Evolutionary conservation across 2,888 invertebrate species (phyloP).

Genomic region (Lepas anatifera): DNA sequence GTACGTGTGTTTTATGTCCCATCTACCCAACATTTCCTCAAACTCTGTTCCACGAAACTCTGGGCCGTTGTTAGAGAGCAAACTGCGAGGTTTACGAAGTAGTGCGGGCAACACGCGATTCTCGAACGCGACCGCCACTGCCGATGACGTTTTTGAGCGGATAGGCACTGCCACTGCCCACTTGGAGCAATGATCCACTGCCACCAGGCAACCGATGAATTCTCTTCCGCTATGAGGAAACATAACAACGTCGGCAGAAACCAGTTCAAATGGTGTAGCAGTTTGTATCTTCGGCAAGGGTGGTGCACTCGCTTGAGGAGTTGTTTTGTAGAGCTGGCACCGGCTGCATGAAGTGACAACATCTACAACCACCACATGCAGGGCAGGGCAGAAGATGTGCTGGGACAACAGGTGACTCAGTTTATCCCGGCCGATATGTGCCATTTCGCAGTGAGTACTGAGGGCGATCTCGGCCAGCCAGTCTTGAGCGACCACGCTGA

Average conservation of each 20-base stretch:
- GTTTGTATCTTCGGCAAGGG: conserved; percentile 11
- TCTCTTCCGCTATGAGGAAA: neutral
- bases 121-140: conserved; percentile 5
- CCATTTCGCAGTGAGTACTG: neutral
- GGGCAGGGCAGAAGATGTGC: conserved; percentile 1
- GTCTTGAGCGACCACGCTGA: neutral
- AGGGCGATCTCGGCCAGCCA: neutral
- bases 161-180: conserved; percentile 13
- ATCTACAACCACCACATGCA: neutral
- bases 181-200: conserved; percentile 14
- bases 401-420: neutral
- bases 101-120: conserved; percentile 1
- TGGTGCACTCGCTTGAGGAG: neutral
- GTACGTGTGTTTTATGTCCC: conserved; percentile 5
- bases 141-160: neutral
- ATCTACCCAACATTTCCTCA: conserved; percentile 3
- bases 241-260: neutral
- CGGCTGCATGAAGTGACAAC: neutral
- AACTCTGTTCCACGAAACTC: conserved; percentile 6
- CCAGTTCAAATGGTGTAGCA: conserved; percentile 10
- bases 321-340: conserved; percentile 10
- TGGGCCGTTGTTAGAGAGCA: conserved; percentile 14
- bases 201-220: neutral
- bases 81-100: neutral
- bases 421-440: conserved; percentile 14